A percentile compares a stretch with the other conserved stretches of the same genome.
phyloP scores from a whole-genome alignment of 2,888 invertebrate genomes.

The Cheilosia pagana region DNA sequence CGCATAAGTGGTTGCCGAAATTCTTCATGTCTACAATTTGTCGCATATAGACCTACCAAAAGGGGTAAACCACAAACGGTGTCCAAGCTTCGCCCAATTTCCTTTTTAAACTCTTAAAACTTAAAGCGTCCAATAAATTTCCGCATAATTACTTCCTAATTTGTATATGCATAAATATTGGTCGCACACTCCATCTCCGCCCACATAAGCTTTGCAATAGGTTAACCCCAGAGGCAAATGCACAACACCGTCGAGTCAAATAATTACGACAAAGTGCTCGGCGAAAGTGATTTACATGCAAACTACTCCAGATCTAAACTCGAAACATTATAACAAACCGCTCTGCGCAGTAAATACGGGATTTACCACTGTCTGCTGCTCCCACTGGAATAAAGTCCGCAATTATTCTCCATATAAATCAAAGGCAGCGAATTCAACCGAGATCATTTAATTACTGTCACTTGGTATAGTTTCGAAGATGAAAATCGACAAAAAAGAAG shows the following conservation, averaged over 20 bases:
- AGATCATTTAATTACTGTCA: slow-evolving; percentile 61
- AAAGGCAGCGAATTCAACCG: slow-evolving; percentile 17
- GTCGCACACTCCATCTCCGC: slow-evolving; percentile 30
- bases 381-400: neutral
- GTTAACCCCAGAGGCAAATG: slow-evolving; percentile 1
- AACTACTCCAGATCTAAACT: slow-evolving; percentile 14
- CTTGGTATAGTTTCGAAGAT: slow-evolving; percentile 16
- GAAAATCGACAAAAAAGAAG: neutral
- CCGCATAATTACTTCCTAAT: slow-evolving; percentile 36
- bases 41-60: neutral
- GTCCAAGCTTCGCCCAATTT: neutral
- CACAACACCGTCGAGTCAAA: neutral
- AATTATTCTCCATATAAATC: slow-evolving; percentile 28
- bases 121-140: slow-evolving; percentile 15
- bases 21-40: too few species aligned
- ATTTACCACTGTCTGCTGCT: slow-evolving; percentile 24
- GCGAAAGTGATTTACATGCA: slow-evolving; percentile 43
- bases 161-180: slow-evolving; percentile 30
- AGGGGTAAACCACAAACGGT: neutral
- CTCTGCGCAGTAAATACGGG: slow-evolving; percentile 3
- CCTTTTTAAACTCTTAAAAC: neutral
- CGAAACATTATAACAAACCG: slow-evolving; percentile 19
- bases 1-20: too few species aligned
- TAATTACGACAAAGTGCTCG: slow-evolving; percentile 30
- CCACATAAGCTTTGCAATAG: slow-evolving; percentile 19